These are phyloP conservation scores for Trichomycterus rosablanca DNA, from an alignment of 2,113 vertebrate species.

Conservation along the genomic window DNA sequence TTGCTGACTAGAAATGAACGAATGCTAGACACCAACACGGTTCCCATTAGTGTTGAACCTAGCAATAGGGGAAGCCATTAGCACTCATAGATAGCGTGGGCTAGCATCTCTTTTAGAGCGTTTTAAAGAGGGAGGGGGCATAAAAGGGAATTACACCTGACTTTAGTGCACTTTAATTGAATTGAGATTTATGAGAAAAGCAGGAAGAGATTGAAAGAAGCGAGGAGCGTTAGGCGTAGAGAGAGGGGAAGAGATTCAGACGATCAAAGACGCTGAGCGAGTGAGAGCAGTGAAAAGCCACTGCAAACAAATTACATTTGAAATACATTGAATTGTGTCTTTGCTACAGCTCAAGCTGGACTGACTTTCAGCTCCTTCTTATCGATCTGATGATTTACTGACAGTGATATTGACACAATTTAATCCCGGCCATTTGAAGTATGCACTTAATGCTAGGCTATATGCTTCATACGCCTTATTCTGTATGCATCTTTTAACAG, in stretches of 20 bases:
- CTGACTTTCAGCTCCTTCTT: neutral
- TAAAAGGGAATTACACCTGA: constrained; percentile 35
- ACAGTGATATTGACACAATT: constrained; percentile 10
- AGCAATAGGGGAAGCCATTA: constrained; percentile 23
- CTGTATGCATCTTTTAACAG: constrained; percentile 8
- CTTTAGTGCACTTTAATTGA: constrained; percentile 38
- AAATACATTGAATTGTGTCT: neutral
- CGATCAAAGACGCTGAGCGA: neutral
- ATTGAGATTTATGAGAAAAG: constrained; percentile 2
- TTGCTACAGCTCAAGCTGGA: neutral
- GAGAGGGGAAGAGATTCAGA: neutral
- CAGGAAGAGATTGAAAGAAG: neutral
- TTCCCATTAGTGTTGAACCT: constrained; percentile 1
- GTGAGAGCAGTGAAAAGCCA: neutral
- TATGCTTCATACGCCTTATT: neutral
- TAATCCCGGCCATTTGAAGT: neutral
- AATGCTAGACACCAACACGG: neutral
- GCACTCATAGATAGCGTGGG: neutral
- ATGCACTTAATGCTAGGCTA: constrained; percentile 7
- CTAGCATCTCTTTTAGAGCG: neutral
- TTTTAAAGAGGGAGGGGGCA: constrained; percentile 12
- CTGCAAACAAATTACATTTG: neutral
- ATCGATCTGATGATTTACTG: constrained; percentile 7
- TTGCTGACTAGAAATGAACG: neutral
- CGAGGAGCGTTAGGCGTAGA: neutral